phyloP scores from a whole-genome alignment of 2,113 vertebrate genomes.

The Haemorhous mexicanus region DNA sequence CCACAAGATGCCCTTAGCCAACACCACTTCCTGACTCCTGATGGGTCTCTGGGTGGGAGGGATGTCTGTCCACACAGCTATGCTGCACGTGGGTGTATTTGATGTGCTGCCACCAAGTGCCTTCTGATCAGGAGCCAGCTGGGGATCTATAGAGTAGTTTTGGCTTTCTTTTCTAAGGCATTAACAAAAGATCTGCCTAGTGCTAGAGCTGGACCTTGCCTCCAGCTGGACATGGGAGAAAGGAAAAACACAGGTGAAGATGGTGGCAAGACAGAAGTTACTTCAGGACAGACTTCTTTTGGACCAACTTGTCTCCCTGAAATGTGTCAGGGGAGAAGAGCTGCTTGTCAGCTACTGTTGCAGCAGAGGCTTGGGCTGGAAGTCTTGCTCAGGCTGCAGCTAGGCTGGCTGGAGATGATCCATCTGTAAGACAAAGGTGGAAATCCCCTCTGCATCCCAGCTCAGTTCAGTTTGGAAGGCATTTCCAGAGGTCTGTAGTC shows the following conservation, averaged over 20 bases:
- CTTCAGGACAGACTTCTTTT: conserved; percentile 18
- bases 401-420: not conserved
- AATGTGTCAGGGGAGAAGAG: not conserved
- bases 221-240: not conserved
- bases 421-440: not conserved
- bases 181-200: conserved; percentile 4
- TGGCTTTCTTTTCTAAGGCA: conserved; percentile 33
- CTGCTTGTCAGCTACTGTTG: not conserved
- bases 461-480: not conserved
- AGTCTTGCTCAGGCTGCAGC: not conserved
- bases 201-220: conserved; percentile 2
- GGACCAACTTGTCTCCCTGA: not conserved
- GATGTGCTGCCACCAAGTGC: conserved; percentile 48
- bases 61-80: conserved; percentile 17
- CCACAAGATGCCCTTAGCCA: not conserved
- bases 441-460: not conserved
- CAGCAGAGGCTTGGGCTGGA: not conserved
- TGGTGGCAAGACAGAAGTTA: conserved; percentile 7
- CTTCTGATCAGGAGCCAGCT: conserved; percentile 53
- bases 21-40: not conserved
- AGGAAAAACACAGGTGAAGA: not conserved
- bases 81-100: conserved; percentile 40
- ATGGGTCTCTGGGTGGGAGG: not conserved
- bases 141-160: not conserved
- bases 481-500: not conserved